phyloP scores from a whole-genome alignment of 2,797 vertebrate species.

The Chromis chromis region DNA sequence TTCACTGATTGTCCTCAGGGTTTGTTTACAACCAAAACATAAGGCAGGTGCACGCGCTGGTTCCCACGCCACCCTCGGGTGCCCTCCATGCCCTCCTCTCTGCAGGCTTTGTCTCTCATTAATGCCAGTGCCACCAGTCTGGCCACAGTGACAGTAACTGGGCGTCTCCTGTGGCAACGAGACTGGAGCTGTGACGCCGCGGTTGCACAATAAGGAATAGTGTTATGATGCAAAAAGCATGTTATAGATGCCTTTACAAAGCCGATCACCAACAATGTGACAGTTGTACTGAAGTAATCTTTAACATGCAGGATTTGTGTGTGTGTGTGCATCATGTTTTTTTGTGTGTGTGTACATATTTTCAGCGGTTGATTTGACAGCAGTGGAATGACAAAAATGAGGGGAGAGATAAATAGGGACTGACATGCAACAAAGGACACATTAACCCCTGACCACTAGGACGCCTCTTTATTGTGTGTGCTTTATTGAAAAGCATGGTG shows the following conservation, averaged over 20 bases:
- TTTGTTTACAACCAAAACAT: conserved; percentile 72
- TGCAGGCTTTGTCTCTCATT: conserved; percentile 38
- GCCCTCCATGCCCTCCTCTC: conserved; percentile 45
- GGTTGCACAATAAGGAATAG: neutral
- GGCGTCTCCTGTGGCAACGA: neutral
- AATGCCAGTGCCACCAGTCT: conserved; percentile 36
- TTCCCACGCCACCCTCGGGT: conserved; percentile 59
- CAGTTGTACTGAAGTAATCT: too few relatives aligned
- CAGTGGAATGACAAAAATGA: too few relatives aligned
- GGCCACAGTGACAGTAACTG: conserved; percentile 7
- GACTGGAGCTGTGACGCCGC: neutral
- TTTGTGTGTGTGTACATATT: too few relatives aligned
- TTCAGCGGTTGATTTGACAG: too few relatives aligned
- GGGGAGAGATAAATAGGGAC: too few relatives aligned
- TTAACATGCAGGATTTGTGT: too few relatives aligned
- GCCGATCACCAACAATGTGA: neutral
- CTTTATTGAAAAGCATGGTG: too few relatives aligned
- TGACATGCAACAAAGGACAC: too few relatives aligned
- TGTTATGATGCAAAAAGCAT: neutral
- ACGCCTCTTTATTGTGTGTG: too few relatives aligned
- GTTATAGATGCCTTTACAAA: neutral
- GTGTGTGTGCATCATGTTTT: too few relatives aligned
- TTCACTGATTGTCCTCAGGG: conserved; percentile 43
- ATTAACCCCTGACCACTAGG: too few relatives aligned
- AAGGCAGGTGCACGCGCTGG: conserved; percentile 55